phyloP scores from a whole-genome alignment of 2,113 vertebrate genomes.

The Andinoacara biseriatus region DNA sequence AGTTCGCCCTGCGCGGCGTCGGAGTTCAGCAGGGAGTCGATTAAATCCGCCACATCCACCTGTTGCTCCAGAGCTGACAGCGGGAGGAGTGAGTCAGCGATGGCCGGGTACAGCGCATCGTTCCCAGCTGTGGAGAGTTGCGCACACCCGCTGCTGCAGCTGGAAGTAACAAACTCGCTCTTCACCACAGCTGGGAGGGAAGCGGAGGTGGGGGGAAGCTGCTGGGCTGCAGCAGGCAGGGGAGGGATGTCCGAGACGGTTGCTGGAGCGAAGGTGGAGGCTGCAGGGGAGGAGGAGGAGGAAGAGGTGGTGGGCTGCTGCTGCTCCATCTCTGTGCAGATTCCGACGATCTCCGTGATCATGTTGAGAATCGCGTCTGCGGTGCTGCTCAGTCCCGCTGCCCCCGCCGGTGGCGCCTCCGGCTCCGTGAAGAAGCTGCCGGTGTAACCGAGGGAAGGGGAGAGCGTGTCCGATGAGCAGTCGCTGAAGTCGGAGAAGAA shows the following conservation, averaged over 20 bases:
- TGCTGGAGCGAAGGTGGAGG: slow-evolving; percentile 44
- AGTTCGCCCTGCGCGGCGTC: slow-evolving; percentile 52
- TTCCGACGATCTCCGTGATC: slow-evolving; percentile 94
- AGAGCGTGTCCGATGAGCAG: slow-evolving; percentile 80
- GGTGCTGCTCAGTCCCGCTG: slow-evolving; percentile 85
- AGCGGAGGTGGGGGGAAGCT: slow-evolving; percentile 53
- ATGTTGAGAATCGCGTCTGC: slow-evolving; percentile 93
- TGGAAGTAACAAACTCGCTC: slow-evolving; percentile 76
- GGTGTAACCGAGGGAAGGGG: slow-evolving; percentile 87
- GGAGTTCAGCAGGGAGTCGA: slow-evolving; percentile 72
- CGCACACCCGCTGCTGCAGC: slow-evolving; percentile 83
- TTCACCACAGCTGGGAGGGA: slow-evolving; percentile 74
- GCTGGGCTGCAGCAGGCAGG: slow-evolving; percentile 24
- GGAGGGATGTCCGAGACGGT: background rate
- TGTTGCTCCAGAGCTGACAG: slow-evolving; percentile 68
- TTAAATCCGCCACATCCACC: slow-evolving; percentile 72
- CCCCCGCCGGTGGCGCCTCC: slow-evolving; percentile 64
- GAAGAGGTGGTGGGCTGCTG: slow-evolving; percentile 55
- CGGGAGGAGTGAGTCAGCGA: slow-evolving; percentile 57
- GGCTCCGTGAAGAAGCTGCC: slow-evolving; percentile 89
- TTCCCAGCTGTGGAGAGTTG: slow-evolving; percentile 55
- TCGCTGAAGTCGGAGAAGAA: slow-evolving; percentile 85
- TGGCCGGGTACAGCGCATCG: slow-evolving; percentile 51
- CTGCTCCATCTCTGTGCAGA: slow-evolving; percentile 84
- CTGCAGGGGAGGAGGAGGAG: slow-evolving; percentile 32